These are phyloP conservation scores for Caenorhabditis remanei DNA, from an alignment of 1,140 invertebrate genomes.

Conservation along the genomic window DNA sequence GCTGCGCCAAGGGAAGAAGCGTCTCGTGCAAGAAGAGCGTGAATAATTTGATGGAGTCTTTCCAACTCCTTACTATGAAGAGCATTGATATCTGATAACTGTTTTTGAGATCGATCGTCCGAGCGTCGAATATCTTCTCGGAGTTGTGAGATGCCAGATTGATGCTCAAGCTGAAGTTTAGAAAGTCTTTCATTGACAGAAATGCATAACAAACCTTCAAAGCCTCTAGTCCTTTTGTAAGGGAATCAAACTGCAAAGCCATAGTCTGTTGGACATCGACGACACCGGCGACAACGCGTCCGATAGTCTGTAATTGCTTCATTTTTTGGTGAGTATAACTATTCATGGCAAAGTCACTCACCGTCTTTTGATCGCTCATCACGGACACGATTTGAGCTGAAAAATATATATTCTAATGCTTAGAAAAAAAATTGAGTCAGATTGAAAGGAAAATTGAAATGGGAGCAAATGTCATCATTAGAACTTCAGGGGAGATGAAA, in stretches of 20 bases:
- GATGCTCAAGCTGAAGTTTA: neutral
- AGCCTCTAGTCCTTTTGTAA: slow-evolving; percentile 8
- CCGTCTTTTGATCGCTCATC: slow-evolving; percentile 46
- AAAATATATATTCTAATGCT: neutral
- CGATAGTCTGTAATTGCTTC: slow-evolving; percentile 21
- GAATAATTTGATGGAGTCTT: slow-evolving; percentile 53
- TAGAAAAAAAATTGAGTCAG: neutral
- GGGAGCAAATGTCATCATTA: no score
- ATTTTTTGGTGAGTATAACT: neutral
- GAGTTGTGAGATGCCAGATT: slow-evolving; percentile 1
- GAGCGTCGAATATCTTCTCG: slow-evolving; percentile 10
- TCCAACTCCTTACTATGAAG: slow-evolving; percentile 41
- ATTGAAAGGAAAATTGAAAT: neutral
- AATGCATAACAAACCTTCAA: neutral
- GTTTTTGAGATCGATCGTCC: slow-evolving; percentile 25
- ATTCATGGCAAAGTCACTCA: neutral
- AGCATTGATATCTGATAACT: neutral
- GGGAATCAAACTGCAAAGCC: slow-evolving; percentile 33
- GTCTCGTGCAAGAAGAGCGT: slow-evolving; percentile 37
- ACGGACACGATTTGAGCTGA: slow-evolving; percentile 6
- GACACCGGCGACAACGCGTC: slow-evolving; percentile 25
- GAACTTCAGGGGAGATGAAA: no score
- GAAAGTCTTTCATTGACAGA: neutral
- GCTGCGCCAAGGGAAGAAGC: neutral
- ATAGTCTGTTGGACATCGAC: slow-evolving; percentile 22